Conservation (phyloP, 2,797 vertebrate species). For the Masticophis lateralis region DNA sequence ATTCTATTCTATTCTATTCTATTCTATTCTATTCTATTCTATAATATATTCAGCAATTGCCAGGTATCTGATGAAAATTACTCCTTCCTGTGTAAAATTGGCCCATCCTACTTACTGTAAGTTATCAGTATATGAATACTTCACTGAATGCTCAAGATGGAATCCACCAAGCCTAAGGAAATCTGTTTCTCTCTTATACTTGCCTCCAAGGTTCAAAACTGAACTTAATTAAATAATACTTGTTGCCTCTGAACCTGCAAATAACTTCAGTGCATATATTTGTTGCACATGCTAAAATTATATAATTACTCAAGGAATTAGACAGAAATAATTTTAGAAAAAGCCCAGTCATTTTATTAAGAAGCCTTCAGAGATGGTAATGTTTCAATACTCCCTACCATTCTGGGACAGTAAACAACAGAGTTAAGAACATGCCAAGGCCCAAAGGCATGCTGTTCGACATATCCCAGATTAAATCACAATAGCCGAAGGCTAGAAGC, state of each 20-base stretch:
- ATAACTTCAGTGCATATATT: background rate
- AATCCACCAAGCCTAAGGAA: background rate
- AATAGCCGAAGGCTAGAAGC: background rate
- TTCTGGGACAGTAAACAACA: background rate
- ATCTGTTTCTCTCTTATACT: background rate
- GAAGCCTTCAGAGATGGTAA: background rate
- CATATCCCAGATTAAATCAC: background rate
- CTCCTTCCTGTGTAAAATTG: background rate
- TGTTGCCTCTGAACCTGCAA: background rate
- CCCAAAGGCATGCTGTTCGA: background rate
- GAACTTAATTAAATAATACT: background rate
- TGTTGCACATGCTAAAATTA: background rate
- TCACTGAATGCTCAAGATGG: background rate
- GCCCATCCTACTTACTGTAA: background rate
- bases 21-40: no score
- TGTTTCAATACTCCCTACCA: background rate
- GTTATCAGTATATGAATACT: constrained; percentile 2
- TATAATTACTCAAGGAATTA: background rate
- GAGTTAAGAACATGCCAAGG: background rate
- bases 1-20: no score
- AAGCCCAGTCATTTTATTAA: background rate
- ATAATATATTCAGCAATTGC: background rate
- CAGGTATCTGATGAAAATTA: constrained; percentile 17
- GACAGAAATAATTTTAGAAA: background rate
- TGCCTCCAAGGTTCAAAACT: background rate